Evolutionary conservation across 37 sponge, comb jelly and placozoan species (phyloP), one percentile per base, ranked within the genome.

Genomic region (Tethya wilhelma): DNA sequence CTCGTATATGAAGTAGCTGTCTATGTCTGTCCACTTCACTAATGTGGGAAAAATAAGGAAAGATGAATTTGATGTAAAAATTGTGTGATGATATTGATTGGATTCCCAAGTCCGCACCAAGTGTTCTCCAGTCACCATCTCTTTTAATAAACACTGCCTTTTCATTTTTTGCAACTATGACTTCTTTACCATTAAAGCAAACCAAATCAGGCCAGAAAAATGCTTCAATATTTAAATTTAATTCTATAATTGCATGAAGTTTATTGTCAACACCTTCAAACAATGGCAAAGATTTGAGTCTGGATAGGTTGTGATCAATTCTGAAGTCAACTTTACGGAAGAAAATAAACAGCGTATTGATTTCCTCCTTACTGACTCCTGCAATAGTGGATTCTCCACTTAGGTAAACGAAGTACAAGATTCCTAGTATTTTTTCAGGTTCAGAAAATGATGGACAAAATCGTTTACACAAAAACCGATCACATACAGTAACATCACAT

Each of bases 1-100:
- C 70, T 20, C 70, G 43, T 7, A 69, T 69, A 44, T 69, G 70
- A 3, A 8, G 22, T 28, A 69, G 70, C 9, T 69, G 70, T 28
- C 22, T 40, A 23, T 42, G 22, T 69, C 70, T 69, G 22, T 69
- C 70, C 3, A 42, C 70, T 23, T 69, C 2, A 11, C 44, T 40
- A 2, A 69, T 23, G 2, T 20, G 23, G 20, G 19, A 23, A 40
- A 69, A 69, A 1, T 69, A 23, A 42, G 70, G 70, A 41, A 69
- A 40, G 11, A 69, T 60, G 63, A 60, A 60, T 26, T 60, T 6
- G 22, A n/a, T n/a, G 28, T 60, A 60, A n/a, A 60, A 7, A 8
- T 7, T n/a, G 20, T n/a, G 63, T 25, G 63, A n/a, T n/a, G n/a
- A n/a, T n/a, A n/a, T n/a, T n/a, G n/a, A n/a, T n/a, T n/a, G n/a